Evolutionary conservation across 2,888 invertebrate genomes (phyloP), one percentile per base, ranked within the genome.

Genomic region (Drosophila picticornis): DNA sequence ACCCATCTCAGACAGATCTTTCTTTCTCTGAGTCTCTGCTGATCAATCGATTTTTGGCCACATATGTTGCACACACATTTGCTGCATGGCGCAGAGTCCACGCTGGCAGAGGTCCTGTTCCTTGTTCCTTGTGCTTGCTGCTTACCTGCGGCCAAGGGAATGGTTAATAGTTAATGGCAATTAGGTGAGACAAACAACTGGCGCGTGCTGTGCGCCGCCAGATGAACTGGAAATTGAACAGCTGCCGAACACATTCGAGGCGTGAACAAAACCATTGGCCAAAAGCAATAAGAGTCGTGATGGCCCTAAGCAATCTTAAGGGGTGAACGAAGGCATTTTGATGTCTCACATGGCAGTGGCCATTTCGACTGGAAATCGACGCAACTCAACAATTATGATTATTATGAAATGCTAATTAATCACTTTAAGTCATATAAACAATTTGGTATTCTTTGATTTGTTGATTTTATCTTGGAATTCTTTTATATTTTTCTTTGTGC

Each of bases 151-250:
- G 53, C 38, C 43, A 46, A 29, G 34, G 16, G 31, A 31, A 31
- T n/a, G 72, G 55, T 43, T 55, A 65, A 63, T n/a, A 75, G 55
- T 43, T 55, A 65, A 63, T 65, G 56, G 72, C 68, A 68, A 79
- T 78, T 78, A 76, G 72, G 16, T 27, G 59, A 67, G 75, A 69
- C 75, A 75, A 75, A 53, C 84, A 84, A 84, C 81, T 86, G 84
- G 56, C 85, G 83, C 85, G 87, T 87, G 84, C 86, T 81, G 86
- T 57, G 86, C 52, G 46, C 58, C 57, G 59, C 46, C 46, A 61
- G 74, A 61, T 63, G 52, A 53, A n/a, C 48, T 48, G 56, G 27
- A 51, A 58, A 61, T 11, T 58, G 46, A 84, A 81, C 85, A 85
- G 85, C 87, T 85, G 85, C 72, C 58, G 56, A 51, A 56, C 83